Base-by-base conservation (phyloP, 2,888 invertebrate species). In the Marasmarcha lunaedactyla region DNA sequence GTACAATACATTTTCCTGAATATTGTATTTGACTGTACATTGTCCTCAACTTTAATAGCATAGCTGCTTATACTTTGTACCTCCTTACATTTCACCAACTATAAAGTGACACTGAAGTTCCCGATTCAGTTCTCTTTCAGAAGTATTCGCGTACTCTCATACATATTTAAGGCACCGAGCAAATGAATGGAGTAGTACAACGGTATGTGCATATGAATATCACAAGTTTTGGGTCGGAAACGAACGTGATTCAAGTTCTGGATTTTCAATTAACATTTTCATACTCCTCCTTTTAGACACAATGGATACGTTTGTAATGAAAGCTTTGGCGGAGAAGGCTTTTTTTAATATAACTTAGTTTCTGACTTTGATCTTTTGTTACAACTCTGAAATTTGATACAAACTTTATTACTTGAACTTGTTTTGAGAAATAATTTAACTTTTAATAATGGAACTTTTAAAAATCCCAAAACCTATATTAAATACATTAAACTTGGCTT, bases 1-100 rank as follows among this genome's bases (percentile, higher is more conserved):
- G 52, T 63, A 74, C 77, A 76, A 76, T 74, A 59, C 71, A 66
- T 71, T 67, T n/a, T 70, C 71, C 71, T 70, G 71, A 73, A 76
- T 73, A 72, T 69, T 72, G 74, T 76, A 72, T 77, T 74, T 71
- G 63, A 71, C 70, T 74, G 53, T 60, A 69, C 64, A 65, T 63
- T 65, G 63, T n/a, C n/a, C n/a, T n/a, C n/a, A n/a, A n/a, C n/a
- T 64, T 59, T 63, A 65, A 67, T 60, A 59, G 63, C 58, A 46
- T 48, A 44, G 50, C n/a, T n/a, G n/a, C n/a, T 54, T 54, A 63
- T 55, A 63, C 67, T 55, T 66, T 59, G 50, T 58, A 58, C 59
- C 53, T 52, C 54, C 58, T 63, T 53, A 59, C 66, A 63, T 69
- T 68, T 56, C 52, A 38, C 48, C 47, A 56, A 64, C 55, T 64